Base-by-base conservation (phyloP, 2,113 vertebrate genomes). In the Numida meleagris region DNA sequence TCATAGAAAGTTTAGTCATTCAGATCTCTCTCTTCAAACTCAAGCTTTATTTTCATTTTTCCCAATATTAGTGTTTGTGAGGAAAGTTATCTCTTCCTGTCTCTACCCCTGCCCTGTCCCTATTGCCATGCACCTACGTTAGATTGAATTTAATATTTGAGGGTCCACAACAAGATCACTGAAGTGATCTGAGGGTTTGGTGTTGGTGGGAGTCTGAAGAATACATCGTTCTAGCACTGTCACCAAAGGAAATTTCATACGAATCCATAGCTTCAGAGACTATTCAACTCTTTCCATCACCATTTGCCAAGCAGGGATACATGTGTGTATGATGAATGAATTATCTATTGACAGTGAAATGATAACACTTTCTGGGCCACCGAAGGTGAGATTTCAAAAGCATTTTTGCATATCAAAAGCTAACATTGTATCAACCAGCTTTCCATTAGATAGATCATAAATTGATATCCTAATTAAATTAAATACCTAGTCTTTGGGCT, bases 381-480 rank as follows among this genome's bases (percentile, higher is more conserved):
- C 94, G 94, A 95, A 57, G 61, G 34, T 88, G 92, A 93, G 90
- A 46, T 94, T 96, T 96, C 96, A 96, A 96, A 96, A 95, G 92
- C 65, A 74, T 93, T 95, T 96, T 95, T 93, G 57, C 92, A 92
- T 95, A 92, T 96, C 94, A 96, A 96, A 96, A 96, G 88, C 23
- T 94, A 86, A 72, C 61, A 86, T 65, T 86, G 76, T 90, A 94
- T 72, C 88, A 86, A 78, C 46, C 43, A 84, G 65, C 80, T 92
- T 90, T 95, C 83, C 80, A 88, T 70, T 71, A 93, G 33, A 29
- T 71, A 78, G 88, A 94, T 86, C 76, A 96, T 78, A 90, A 93
- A 90, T 65, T 92, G 88, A 92, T 95, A 90, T 53, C 29, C 38
- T 67, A 90, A 95, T 92, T 96, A 92, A 83, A 92, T 46, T 48